Percentiles rank a stretch among this genome's conserved stretches.
phyloP scores from a whole-genome alignment of 2,113 vertebrate species.

The Mirza zaza region DNA sequence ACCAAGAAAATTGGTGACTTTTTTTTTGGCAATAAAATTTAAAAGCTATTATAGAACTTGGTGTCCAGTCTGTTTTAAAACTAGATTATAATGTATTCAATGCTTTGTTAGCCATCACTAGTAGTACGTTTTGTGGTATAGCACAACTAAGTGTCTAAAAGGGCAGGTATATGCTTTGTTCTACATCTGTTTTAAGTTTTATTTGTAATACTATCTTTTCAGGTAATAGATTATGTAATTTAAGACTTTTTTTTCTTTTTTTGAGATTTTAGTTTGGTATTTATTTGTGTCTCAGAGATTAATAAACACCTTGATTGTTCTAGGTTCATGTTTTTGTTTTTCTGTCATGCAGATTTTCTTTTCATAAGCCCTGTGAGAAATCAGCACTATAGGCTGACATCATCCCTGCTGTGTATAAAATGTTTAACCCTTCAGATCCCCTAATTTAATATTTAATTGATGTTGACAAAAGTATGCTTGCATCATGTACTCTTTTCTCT shows the following conservation, averaged over 20 bases:
- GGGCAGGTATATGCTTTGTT: background rate
- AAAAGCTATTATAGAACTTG: background rate
- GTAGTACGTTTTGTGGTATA: background rate
- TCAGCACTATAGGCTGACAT: background rate
- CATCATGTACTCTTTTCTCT: background rate
- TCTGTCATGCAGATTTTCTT: background rate
- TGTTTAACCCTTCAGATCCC: background rate
- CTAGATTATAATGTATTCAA: background rate
- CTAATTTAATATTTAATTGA: background rate
- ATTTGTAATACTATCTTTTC: background rate
- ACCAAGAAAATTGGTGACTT: background rate
- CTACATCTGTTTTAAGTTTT: background rate
- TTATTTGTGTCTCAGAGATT: background rate
- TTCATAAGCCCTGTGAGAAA: background rate
- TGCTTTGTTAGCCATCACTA: background rate
- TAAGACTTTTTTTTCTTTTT: background rate
- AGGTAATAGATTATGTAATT: background rate
- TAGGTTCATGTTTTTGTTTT: constrained; percentile 21
- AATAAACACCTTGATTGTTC: background rate
- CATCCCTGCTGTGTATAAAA: background rate
- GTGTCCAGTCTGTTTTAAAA: background rate
- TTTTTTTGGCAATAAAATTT: background rate
- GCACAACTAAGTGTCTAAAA: background rate
- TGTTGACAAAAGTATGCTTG: background rate
- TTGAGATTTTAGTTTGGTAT: background rate